A percentile compares a stretch with the other conserved stretches of the same genome.
These are phyloP conservation scores for Bellardia pandia DNA, from an alignment of 2,888 invertebrate genomes.

Conservation along the genomic window DNA sequence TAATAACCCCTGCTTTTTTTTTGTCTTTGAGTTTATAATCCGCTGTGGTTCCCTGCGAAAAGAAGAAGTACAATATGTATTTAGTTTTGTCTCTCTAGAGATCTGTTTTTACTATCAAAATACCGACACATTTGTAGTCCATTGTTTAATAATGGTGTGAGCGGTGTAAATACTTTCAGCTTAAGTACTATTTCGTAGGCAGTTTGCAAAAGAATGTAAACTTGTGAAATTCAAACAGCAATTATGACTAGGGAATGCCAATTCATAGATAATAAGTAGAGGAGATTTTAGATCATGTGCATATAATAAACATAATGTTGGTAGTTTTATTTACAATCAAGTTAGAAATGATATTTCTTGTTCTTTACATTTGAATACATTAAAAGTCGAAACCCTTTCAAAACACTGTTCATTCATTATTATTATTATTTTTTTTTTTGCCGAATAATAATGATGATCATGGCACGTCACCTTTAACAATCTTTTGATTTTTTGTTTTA, in stretches of 20 bases:
- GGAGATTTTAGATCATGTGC: too few species aligned
- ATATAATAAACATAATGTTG: too few species aligned
- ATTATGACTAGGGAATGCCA: too few species aligned
- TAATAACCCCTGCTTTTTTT: conserved; percentile 69
- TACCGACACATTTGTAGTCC: conserved; percentile 54
- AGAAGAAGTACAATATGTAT: background rate
- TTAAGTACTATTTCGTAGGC: conserved; percentile 4
- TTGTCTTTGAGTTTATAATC: conserved; percentile 29
- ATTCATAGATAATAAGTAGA: too few species aligned
- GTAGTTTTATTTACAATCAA: too few species aligned
- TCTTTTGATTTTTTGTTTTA: conserved; percentile 27
- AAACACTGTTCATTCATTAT: too few species aligned
- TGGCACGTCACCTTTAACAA: conserved; percentile 36
- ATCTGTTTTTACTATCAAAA: background rate
- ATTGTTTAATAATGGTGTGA: conserved; percentile 41
- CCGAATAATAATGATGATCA: conserved; percentile 46
- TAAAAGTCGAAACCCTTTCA: too few species aligned
- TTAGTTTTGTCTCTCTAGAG: conserved; percentile 17
- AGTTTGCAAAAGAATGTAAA: background rate
- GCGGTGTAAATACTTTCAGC: conserved; percentile 6
- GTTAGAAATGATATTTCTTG: too few species aligned
- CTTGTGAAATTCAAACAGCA: background rate
- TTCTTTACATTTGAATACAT: too few species aligned
- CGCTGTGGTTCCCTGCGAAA: background rate
- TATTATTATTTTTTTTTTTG: conserved; percentile 20